Evolutionary conservation across 2,888 invertebrate genomes (phyloP).

Genomic region (Petrolisthes manimaculis): DNA sequence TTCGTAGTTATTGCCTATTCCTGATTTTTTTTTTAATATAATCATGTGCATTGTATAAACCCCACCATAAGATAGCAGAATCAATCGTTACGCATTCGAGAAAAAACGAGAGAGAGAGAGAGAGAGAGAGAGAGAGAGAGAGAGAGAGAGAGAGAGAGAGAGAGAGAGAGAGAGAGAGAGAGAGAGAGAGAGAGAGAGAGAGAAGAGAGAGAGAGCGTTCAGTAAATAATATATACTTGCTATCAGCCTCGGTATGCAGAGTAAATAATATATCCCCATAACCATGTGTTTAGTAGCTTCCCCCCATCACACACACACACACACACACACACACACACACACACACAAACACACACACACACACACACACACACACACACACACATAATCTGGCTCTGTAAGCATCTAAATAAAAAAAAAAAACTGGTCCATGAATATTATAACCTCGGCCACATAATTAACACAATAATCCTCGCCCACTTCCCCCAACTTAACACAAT

Average conservation of each 20-base stretch:
- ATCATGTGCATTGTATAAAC: background rate
- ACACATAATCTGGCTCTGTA: background rate
- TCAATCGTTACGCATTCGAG: too few species aligned
- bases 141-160: constrained; percentile 1
- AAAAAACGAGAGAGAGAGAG: background rate
- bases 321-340: background rate
- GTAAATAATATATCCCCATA: too few species aligned
- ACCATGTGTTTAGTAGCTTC: background rate
- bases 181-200: background rate
- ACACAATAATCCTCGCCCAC: too few species aligned
- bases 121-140: background rate
- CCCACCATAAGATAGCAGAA: too few species aligned
- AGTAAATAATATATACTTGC: too few species aligned
- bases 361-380: constrained; percentile 1
- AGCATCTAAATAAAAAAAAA: too few species aligned
- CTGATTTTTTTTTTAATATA: background rate
- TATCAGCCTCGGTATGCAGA: too few species aligned
- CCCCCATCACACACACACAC: background rate
- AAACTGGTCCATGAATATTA: too few species aligned
- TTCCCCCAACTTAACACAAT: too few species aligned
- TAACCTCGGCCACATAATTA: too few species aligned
- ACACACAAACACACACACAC: background rate
- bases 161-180: background rate
- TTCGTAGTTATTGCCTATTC: background rate
- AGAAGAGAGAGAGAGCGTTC: background rate